Evolutionary conservation across 1,140 invertebrate genomes (phyloP).

Genomic region (Diorhabda elongata): DNA sequence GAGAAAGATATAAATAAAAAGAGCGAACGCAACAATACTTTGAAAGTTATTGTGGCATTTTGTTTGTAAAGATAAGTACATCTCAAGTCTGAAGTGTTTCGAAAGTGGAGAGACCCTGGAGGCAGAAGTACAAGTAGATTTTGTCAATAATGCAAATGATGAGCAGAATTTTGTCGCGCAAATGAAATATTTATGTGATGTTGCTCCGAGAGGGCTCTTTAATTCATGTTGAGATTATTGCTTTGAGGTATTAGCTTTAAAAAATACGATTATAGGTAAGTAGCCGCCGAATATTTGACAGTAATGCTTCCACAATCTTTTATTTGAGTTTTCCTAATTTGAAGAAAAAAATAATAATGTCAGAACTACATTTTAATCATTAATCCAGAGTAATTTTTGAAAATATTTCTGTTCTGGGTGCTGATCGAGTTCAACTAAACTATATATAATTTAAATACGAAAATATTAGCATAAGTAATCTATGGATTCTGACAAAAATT

Average conservation of each 20-base stretch:
- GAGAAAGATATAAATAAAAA: conserved; percentile 2
- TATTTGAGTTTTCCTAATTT: too few relatives aligned
- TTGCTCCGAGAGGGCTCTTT: not conserved
- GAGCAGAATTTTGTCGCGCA: conserved; percentile 1
- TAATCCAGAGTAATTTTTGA: too few relatives aligned
- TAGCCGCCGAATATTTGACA: too few relatives aligned
- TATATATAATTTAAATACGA: too few relatives aligned
- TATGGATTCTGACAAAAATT: too few relatives aligned
- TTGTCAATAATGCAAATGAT: conserved; percentile 1
- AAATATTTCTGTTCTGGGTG: too few relatives aligned
- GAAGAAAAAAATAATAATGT: too few relatives aligned
- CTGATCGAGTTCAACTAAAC: too few relatives aligned
- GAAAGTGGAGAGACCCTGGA: not conserved
- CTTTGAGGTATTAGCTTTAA: not conserved
- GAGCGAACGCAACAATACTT: not conserved
- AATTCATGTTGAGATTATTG: not conserved
- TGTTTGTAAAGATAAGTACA: not conserved
- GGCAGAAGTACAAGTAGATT: not conserved
- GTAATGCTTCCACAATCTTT: too few relatives aligned
- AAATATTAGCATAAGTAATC: too few relatives aligned
- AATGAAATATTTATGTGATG: not conserved
- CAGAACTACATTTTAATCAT: too few relatives aligned
- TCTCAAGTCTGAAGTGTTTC: not conserved
- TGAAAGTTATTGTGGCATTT: conserved; percentile 2
- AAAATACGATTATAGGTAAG: too few relatives aligned